Evolutionary conservation across 2,888 invertebrate genomes (phyloP).

Genomic region (Noctuana brunneofusca): DNA sequence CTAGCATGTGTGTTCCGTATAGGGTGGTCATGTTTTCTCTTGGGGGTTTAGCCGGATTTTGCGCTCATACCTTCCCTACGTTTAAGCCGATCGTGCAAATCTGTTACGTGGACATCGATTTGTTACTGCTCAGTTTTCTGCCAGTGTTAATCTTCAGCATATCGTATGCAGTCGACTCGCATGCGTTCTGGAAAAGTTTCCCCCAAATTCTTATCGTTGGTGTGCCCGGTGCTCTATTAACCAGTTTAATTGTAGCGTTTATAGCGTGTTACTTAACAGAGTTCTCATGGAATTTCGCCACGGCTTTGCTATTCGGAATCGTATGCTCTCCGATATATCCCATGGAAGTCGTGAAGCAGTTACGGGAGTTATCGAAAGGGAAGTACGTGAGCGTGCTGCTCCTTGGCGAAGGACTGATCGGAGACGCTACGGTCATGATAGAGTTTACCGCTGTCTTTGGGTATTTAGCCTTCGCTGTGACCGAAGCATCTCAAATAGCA

Average conservation of each 20-base stretch:
- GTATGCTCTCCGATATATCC: conserved; percentile 73
- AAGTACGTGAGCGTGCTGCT: conserved; percentile 68
- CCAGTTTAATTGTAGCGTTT: conserved; percentile 61
- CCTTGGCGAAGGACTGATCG: conserved; percentile 69
- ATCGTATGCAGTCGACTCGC: conserved; percentile 67
- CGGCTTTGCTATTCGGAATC: conserved; percentile 65
- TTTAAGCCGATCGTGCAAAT: conserved; percentile 63
- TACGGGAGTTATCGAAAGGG: conserved; percentile 66
- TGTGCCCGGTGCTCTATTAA: conserved; percentile 62
- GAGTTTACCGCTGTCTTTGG: conserved; percentile 68
- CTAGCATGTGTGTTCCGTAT: conserved; percentile 61
- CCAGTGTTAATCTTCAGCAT: conserved; percentile 69
- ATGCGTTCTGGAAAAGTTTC: conserved; percentile 69
- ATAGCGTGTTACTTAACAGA: conserved; percentile 70
- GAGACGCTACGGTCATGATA: conserved; percentile 72
- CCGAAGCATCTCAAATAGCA: conserved; percentile 57
- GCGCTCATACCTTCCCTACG: conserved; percentile 56
- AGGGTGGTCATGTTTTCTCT: conserved; percentile 69
- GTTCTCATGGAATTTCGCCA: conserved; percentile 61
- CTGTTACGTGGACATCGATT: conserved; percentile 65
- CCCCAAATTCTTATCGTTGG: conserved; percentile 68
- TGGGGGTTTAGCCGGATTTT: conserved; percentile 65
- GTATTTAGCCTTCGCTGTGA: conserved; percentile 60
- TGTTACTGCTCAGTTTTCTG: conserved; percentile 57
- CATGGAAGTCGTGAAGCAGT: conserved; percentile 65